Evolutionary conservation across 2,113 vertebrate species (phyloP).

Genomic region (Mungos mungo): DNA sequence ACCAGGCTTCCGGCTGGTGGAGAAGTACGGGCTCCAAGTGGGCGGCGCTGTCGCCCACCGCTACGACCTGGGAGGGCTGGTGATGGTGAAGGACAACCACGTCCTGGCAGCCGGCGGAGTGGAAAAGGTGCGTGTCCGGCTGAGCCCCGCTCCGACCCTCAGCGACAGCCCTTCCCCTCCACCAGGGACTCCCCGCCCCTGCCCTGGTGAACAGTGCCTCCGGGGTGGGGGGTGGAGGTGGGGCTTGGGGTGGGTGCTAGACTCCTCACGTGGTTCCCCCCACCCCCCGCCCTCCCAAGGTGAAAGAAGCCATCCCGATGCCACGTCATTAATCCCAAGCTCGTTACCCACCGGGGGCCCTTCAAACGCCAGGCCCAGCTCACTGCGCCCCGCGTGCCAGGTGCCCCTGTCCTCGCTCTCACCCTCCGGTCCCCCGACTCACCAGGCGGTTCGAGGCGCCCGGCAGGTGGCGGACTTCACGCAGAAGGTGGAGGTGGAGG

Average conservation of each 20-base stretch:
- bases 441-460: slow-evolving; percentile 82
- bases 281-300: neutral
- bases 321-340: neutral
- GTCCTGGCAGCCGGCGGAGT: slow-evolving; percentile 87
- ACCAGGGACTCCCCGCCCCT: neutral
- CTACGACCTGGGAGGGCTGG: slow-evolving; percentile 87
- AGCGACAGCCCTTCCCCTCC: neutral
- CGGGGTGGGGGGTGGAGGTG: too few relatives aligned
- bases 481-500: slow-evolving; percentile 91
- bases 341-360: neutral
- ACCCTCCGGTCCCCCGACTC: neutral
- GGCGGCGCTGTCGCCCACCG: slow-evolving; percentile 88
- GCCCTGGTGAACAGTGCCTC: neutral
- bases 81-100: slow-evolving; percentile 94
- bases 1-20: slow-evolving; percentile 89
- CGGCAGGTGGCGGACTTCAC: slow-evolving; percentile 83
- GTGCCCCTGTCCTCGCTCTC: neutral
- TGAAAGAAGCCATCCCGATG: neutral
- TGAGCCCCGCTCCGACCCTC: neutral
- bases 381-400: too few relatives aligned
- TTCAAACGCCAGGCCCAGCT: neutral
- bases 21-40: slow-evolving; percentile 90
- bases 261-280: too few relatives aligned
- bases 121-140: slow-evolving; percentile 80
- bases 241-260: too few relatives aligned